Conservation (phyloP, 2,113 vertebrate genomes). For the Nesogale talazaci region DNA sequence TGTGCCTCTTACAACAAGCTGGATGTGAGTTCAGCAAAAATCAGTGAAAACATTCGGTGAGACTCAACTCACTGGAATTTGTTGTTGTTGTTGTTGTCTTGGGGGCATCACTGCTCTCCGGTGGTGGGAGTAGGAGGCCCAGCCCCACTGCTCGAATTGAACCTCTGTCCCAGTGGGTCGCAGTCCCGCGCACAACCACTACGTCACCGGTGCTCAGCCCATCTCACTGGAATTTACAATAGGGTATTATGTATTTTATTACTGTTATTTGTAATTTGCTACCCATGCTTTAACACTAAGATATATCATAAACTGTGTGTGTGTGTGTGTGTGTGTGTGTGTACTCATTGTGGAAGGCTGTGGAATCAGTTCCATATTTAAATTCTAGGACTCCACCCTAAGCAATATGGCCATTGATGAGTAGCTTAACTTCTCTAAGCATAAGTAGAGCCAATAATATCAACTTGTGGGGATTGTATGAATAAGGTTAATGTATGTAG, state of each 20-base stretch:
- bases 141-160: too few relatives aligned
- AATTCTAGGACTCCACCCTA: neutral
- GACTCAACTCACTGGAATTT: neutral
- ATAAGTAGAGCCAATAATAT: neutral
- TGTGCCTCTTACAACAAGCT: neutral
- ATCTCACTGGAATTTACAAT: neutral
- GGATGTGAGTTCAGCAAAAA: neutral
- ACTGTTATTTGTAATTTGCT: neutral
- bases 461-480: neutral
- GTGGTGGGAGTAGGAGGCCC: too few relatives aligned
- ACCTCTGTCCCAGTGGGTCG: too few relatives aligned
- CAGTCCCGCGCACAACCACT: too few relatives aligned
- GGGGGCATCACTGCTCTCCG: too few relatives aligned
- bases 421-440: slow-evolving; percentile 20
- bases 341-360: neutral
- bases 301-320: neutral
- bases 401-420: neutral
- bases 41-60: neutral
- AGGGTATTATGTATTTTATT: neutral
- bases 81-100: too few relatives aligned
- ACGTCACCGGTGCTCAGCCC: too few relatives aligned
- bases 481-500: neutral
- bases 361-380: slow-evolving; percentile 37
- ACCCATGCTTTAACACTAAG: neutral
- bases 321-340: neutral